Conservation (phyloP, 1,140 invertebrate genomes). For the Heliothis virescens region DNA sequence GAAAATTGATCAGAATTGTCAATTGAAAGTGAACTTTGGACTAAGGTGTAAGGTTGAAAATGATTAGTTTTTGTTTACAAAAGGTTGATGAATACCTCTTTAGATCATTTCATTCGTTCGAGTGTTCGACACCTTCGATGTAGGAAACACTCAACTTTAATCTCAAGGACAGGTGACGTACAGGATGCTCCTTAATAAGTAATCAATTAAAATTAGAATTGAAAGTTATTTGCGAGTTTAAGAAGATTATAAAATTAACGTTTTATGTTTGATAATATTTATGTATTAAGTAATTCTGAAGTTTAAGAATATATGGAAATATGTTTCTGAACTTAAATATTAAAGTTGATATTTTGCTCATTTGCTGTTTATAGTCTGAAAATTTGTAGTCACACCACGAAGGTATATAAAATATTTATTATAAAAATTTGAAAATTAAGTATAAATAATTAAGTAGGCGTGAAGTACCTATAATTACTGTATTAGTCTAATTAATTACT, state of each 20-base stretch:
- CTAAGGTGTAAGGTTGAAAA: background rate
- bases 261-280: too few relatives aligned
- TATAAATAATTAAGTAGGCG: background rate
- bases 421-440: background rate
- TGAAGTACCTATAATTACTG: background rate
- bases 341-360: too few relatives aligned
- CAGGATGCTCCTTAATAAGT: constrained; percentile 34
- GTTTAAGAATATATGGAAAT: too few relatives aligned
- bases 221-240: background rate
- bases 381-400: too few relatives aligned
- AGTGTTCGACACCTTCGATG: constrained; percentile 53
- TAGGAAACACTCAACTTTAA: constrained; percentile 50
- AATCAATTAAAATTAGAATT: constrained; percentile 12
- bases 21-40: constrained; percentile 3
- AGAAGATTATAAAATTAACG: too few relatives aligned
- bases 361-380: too few relatives aligned
- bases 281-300: too few relatives aligned
- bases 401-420: too few relatives aligned
- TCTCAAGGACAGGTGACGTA: constrained; percentile 54
- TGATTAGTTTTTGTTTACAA: constrained; percentile 2
- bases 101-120: constrained; percentile 53
- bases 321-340: too few relatives aligned
- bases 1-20: background rate
- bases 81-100: constrained; percentile 49
- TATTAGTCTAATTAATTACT: constrained; percentile 1